These are phyloP conservation scores for Erpornis zantholeuca DNA, from an alignment of 2,113 vertebrate genomes.

Conservation along the genomic window DNA sequence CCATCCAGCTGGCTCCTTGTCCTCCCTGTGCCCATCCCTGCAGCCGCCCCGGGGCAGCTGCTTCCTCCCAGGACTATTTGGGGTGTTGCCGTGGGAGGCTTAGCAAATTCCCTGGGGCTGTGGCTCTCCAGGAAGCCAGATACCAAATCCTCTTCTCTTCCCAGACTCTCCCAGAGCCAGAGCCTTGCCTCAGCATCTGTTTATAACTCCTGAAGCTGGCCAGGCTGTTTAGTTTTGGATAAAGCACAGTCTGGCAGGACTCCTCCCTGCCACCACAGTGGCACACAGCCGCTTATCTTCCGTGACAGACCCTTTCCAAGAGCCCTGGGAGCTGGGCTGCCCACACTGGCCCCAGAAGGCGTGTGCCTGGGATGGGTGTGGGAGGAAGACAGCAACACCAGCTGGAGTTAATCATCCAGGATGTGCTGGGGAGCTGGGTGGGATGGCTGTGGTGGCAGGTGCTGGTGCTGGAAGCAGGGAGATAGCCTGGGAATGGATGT, in stretches of 20 bases:
- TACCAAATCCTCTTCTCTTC: conserved; percentile 42
- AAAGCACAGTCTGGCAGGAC: conserved; percentile 13
- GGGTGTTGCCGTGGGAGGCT: conserved; percentile 10
- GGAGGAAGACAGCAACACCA: conserved; percentile 33
- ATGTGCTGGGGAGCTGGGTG: not conserved
- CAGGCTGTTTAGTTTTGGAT: conserved; percentile 69
- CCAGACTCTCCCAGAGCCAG: conserved; percentile 41
- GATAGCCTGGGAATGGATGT: not conserved
- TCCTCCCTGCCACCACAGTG: conserved; percentile 52
- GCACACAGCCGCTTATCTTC: conserved; percentile 35
- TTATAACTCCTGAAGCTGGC: conserved; percentile 48
- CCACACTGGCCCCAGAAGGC: not conserved
- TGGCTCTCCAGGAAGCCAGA: conserved; percentile 53
- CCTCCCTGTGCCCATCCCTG: not conserved
- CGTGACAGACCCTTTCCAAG: conserved; percentile 15
- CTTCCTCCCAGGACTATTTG: conserved; percentile 2
- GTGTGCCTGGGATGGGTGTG: conserved; percentile 38
- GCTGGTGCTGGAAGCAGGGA: not conserved
- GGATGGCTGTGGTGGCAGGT: not conserved
- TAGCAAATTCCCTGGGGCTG: conserved; percentile 17
- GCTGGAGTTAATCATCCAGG: conserved; percentile 51
- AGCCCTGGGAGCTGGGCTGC: conserved; percentile 18
- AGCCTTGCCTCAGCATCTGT: conserved; percentile 52
- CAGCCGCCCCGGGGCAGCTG: not conserved
- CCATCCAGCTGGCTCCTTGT: not conserved